A percentile compares a stretch with the other conserved stretches of the same genome.
Evolutionary conservation across 1,140 invertebrate genomes (phyloP).

Genomic region (Zaprionus africanus): DNA sequence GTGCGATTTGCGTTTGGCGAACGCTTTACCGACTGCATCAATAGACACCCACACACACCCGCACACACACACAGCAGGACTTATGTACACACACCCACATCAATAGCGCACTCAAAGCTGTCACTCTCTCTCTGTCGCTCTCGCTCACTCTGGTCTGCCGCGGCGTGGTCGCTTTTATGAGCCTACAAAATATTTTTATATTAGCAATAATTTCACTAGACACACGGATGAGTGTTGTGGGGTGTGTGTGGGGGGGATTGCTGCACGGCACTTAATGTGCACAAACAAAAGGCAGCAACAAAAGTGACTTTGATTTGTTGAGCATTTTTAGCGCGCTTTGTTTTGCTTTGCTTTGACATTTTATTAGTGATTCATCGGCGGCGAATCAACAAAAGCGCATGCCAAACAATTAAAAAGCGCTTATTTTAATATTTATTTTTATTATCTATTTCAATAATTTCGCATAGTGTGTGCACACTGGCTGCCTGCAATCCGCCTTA

Average conservation of each 20-base stretch:
- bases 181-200: slow-evolving; percentile 81
- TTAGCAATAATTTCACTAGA: slow-evolving; percentile 80
- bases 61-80: slow-evolving; percentile 13
- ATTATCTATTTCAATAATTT: slow-evolving; percentile 53
- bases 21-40: slow-evolving; percentile 32
- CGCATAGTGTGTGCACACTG: slow-evolving; percentile 6
- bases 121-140: neutral
- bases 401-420: slow-evolving; percentile 71
- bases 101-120: slow-evolving; percentile 21
- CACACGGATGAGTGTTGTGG: slow-evolving; percentile 51
- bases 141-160: neutral
- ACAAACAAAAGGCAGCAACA: slow-evolving; percentile 45
- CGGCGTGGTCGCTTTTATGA: slow-evolving; percentile 70
- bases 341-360: slow-evolving; percentile 61
- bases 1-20: slow-evolving; percentile 66
- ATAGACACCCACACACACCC: slow-evolving; percentile 42
- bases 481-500: slow-evolving; percentile 7
- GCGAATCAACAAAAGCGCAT: slow-evolving; percentile 38
- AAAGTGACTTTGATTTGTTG: slow-evolving; percentile 65
- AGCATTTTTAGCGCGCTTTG: slow-evolving; percentile 41
- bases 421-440: slow-evolving; percentile 76
- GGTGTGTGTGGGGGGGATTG: slow-evolving; percentile 12
- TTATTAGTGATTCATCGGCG: slow-evolving; percentile 63
- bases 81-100: slow-evolving; percentile 39
- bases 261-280: slow-evolving; percentile 38